These are phyloP conservation scores for Colistium nudipinnis DNA, from an alignment of 2,113 vertebrate species.

Conservation along the genomic window DNA sequence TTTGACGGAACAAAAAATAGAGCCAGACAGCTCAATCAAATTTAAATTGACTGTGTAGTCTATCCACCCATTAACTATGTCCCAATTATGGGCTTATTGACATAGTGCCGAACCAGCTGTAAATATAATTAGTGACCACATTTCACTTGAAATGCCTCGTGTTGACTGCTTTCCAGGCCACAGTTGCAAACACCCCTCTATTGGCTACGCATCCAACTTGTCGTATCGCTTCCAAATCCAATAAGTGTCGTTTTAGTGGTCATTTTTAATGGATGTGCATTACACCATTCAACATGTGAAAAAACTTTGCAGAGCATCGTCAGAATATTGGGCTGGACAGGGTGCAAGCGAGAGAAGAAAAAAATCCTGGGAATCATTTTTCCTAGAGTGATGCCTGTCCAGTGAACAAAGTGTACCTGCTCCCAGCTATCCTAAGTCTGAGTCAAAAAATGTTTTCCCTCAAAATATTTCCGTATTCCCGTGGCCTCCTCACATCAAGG, in stretches of 20 bases:
- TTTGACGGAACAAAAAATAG: background rate
- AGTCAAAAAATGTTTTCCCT: slow-evolving; percentile 37
- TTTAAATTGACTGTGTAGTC: background rate
- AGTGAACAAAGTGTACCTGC: slow-evolving; percentile 41
- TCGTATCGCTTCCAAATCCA: slow-evolving; percentile 35
- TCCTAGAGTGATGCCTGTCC: slow-evolving; percentile 43
- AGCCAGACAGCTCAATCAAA: background rate
- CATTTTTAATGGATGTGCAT: slow-evolving; percentile 47
- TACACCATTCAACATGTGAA: slow-evolving; percentile 23
- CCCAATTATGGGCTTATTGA: slow-evolving; percentile 43
- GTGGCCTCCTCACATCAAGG: slow-evolving; percentile 18
- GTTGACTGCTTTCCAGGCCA: slow-evolving; percentile 63
- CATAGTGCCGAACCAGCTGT: slow-evolving; percentile 59
- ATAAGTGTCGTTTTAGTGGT: slow-evolving; percentile 43
- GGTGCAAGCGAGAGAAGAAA: slow-evolving; percentile 32
- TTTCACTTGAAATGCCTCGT: slow-evolving; percentile 45
- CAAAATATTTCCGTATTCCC: slow-evolving; percentile 45
- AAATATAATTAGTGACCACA: slow-evolving; percentile 69
- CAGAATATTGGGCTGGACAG: slow-evolving; percentile 37
- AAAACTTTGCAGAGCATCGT: slow-evolving; percentile 18
- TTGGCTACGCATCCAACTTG: slow-evolving; percentile 31
- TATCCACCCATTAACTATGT: slow-evolving; percentile 42
- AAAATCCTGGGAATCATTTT: slow-evolving; percentile 47
- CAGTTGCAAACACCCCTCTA: slow-evolving; percentile 38
- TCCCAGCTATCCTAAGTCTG: slow-evolving; percentile 24